Conservation (phyloP, 2,113 vertebrate species). For the Crypturellus undulatus region DNA sequence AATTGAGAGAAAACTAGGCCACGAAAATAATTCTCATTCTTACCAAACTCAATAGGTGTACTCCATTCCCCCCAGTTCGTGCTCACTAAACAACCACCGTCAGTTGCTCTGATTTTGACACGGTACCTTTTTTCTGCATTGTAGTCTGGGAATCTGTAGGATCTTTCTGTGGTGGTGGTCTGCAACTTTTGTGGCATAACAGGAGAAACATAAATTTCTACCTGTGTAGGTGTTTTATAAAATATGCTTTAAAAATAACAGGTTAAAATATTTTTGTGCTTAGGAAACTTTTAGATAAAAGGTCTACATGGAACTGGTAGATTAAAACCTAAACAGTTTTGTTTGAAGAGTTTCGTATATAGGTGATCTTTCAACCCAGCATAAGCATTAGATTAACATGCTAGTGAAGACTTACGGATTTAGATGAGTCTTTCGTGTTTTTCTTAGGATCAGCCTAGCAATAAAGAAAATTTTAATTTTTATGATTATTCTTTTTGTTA, state of each 20-base stretch:
- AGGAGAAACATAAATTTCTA: not conserved
- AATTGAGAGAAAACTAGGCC: not conserved
- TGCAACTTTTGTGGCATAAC: not conserved
- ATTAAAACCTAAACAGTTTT: not conserved
- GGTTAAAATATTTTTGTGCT: not conserved
- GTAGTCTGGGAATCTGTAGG: slow-evolving; percentile 7
- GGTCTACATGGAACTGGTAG: not conserved
- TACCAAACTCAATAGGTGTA: slow-evolving; percentile 53
- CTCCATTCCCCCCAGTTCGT: slow-evolving; percentile 58
- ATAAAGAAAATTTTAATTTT: not conserved
- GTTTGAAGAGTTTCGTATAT: not conserved
- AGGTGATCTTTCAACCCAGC: not conserved
- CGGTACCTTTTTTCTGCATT: not conserved
- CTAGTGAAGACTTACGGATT: not conserved
- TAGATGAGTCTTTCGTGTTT: not conserved
- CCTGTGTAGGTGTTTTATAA: not conserved
- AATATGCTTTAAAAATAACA: not conserved
- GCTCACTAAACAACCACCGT: not conserved
- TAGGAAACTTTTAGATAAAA: not conserved
- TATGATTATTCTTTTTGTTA: not conserved
- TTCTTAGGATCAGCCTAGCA: not conserved
- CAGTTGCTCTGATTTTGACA: slow-evolving; percentile 46
- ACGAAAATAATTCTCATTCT: not conserved
- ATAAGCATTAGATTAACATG: not conserved
- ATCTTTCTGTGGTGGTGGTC: not conserved